Percentiles rank a stretch among this genome's conserved stretches.
Conservation (phyloP, 2,888 invertebrate genomes). For the Fragum sueziense region DNA sequence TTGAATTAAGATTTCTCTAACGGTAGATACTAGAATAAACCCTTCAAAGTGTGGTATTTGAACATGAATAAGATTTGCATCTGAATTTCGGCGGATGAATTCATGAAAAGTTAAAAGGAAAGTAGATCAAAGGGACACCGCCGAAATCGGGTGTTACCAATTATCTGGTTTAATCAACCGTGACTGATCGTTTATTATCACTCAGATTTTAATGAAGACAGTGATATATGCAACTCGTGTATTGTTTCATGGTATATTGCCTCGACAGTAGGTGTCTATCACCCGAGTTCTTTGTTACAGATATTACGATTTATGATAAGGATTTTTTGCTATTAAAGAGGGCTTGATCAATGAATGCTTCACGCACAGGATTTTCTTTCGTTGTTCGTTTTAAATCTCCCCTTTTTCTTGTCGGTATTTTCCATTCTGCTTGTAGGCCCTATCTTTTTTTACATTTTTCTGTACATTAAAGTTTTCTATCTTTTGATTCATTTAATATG, state of each 20-base stretch:
- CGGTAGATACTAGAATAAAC: too few species aligned
- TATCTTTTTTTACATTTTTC: too few species aligned
- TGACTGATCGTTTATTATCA: constrained; percentile 25
- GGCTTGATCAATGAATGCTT: background rate
- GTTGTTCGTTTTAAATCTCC: too few species aligned
- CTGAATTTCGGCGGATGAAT: constrained; percentile 44
- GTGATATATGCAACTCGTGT: background rate
- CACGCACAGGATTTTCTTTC: too few species aligned
- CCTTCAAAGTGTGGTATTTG: too few species aligned
- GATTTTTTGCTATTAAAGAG: background rate
- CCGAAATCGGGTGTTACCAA: constrained; percentile 60
- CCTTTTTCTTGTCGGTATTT: too few species aligned
- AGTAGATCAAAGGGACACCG: constrained; percentile 64
- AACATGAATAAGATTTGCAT: constrained; percentile 16
- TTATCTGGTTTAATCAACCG: constrained; percentile 36
- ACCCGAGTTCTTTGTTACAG: background rate
- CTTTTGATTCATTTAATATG: too few species aligned
- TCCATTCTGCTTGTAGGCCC: too few species aligned
- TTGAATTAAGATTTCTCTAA: too few species aligned
- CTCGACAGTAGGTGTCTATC: background rate
- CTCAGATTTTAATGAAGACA: background rate
- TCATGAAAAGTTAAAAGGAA: constrained; percentile 55
- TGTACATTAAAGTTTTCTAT: too few species aligned
- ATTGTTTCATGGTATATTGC: background rate
- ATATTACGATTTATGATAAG: background rate